Percentiles rank a stretch among this genome's conserved stretches.
Conservation (phyloP, 2,113 vertebrate species). For the Platichthys stellatus region DNA sequence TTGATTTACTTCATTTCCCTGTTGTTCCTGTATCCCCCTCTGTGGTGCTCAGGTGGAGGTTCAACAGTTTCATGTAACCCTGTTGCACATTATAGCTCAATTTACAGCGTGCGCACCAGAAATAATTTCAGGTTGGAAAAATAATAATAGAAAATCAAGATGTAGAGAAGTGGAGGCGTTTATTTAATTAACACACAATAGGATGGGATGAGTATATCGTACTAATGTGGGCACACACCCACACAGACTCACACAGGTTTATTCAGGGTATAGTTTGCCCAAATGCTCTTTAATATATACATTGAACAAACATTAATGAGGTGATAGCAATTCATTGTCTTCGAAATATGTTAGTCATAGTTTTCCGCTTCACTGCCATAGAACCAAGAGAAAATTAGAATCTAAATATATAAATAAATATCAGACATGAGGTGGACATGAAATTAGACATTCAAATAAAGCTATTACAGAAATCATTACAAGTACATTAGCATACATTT, state of each 20-base stretch:
- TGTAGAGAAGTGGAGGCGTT: slow-evolving; percentile 12
- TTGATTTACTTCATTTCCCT: slow-evolving; percentile 68
- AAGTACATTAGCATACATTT: neutral
- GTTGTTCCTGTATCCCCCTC: slow-evolving; percentile 23
- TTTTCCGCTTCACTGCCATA: neutral
- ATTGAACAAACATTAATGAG: neutral
- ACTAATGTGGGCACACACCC: slow-evolving; percentile 6
- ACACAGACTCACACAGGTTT: neutral
- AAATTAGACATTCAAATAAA: no score
- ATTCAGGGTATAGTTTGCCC: neutral
- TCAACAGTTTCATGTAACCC: slow-evolving; percentile 51
- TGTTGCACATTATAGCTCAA: slow-evolving; percentile 54
- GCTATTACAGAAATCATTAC: slow-evolving; percentile 4
- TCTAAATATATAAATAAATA: neutral
- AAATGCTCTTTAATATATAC: neutral
- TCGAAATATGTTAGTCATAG: no score
- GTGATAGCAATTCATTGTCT: no score
- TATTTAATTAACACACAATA: slow-evolving; percentile 31
- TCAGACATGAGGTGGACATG: neutral
- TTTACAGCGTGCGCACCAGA: slow-evolving; percentile 31
- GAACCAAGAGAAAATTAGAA: neutral
- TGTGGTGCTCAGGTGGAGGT: slow-evolving; percentile 55
- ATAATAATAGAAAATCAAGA: slow-evolving; percentile 21
- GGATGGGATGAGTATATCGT: neutral
- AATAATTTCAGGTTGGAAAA: slow-evolving; percentile 32